Evolutionary conservation across 2,888 invertebrate species (phyloP), one percentile per base, ranked within the genome.

Genomic region (Drosophila tanythrix): DNA sequence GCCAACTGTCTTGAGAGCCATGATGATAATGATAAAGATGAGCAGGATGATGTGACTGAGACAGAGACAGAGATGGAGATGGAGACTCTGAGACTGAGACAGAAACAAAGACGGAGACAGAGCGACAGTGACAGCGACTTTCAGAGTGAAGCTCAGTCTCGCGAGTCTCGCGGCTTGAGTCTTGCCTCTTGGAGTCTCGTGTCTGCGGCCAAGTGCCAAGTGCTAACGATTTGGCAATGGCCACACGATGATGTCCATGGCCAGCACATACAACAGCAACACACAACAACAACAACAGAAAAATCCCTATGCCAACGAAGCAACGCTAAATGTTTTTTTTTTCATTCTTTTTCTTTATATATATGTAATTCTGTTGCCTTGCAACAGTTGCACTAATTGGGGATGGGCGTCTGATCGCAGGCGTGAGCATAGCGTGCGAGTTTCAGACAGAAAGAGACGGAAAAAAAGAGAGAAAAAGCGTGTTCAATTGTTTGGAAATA

Each of bases 211-310:
- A 38, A 55, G 66, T 66, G 86, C 87, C 89, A 87, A 88, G 85
- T 89, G 89, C 88, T 87, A 87, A 87, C 88, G 88, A 87, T 89
- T 87, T 87, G 88, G 89, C 82, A 89, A 87, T 82, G 79, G 82
- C 76, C 71, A 74, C 71, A 74, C 76, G 74, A 63, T 66, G 69
- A 76, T 71, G 83, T 74, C 74, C 70, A 62, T 56, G 60, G 60
- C 56, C 46, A 74, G 33, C 40, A 67, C 51, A 65, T 56, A 64
- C 21, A 29, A 52, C 51, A 21, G 13, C 21, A 21, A 46, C 6
- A 51, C 53, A 43, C 7, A 56, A 36, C 53, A 46, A 27, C 29
- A 57, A 51, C 27, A 60, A 63, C 48, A 27, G 27, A 21, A 25
- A 60, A 64, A 72, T 73, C 83, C 81, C 74, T 74, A 66, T 51